Evolutionary conservation across 1,140 invertebrate species (phyloP).

Genomic region (Bombus terrestris): DNA sequence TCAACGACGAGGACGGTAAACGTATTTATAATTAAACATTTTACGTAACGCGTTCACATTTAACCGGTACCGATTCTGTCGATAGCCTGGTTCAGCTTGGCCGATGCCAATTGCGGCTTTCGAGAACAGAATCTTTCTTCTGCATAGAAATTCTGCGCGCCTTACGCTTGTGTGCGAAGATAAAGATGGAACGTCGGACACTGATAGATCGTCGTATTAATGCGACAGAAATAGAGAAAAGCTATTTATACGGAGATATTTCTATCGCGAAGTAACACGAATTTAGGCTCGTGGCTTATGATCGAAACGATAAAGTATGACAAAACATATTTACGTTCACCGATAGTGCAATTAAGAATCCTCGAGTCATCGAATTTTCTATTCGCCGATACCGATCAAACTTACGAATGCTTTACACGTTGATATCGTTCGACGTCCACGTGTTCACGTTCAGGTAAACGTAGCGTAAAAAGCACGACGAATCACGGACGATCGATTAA

Average conservation of each 20-base stretch:
- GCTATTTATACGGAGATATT: too few relatives aligned
- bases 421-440: background rate
- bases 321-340: background rate
- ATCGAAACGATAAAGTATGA: background rate
- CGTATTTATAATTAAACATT: slow-evolving; percentile 47
- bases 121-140: background rate
- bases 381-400: background rate
- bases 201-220: too few relatives aligned
- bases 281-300: background rate
- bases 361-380: background rate
- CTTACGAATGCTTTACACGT: background rate
- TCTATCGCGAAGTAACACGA: too few relatives aligned
- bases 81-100: background rate
- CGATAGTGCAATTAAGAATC: background rate
- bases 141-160: background rate
- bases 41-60: slow-evolving; percentile 38
- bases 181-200: background rate
- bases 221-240: background rate
- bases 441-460: background rate
- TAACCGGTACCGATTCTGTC: slow-evolving; percentile 21
- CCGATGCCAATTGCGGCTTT: background rate
- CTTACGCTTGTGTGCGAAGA: background rate
- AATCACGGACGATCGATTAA: background rate
- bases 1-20: background rate
- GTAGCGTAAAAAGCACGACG: background rate